These are phyloP conservation scores for Hipposideros larvatus DNA, from an alignment of 2,797 vertebrate species.

Conservation along the genomic window DNA sequence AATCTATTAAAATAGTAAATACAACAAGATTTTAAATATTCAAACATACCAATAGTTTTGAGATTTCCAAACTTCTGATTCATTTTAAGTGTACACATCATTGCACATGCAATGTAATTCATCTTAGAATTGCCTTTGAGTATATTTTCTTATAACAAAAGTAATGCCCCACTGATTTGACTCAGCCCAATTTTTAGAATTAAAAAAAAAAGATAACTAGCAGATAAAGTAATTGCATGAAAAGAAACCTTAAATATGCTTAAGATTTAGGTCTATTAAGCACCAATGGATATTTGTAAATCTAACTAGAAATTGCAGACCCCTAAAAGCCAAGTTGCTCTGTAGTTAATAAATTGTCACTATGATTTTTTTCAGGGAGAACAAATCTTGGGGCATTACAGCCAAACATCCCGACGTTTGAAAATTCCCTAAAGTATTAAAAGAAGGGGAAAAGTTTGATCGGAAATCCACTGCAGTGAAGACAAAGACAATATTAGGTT, in stretches of 20 bases:
- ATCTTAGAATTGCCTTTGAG: constrained; percentile 82
- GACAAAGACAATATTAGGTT: constrained; percentile 99
- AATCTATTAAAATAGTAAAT: constrained; percentile 82
- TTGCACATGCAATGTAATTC: constrained; percentile 82
- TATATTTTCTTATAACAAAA: constrained; percentile 85
- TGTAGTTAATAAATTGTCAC: constrained; percentile 99
- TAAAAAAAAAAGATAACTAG: constrained; percentile 88
- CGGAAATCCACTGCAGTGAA: constrained; percentile 99
- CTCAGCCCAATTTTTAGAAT: constrained; percentile 90
- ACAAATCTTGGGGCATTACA: constrained; percentile 99
- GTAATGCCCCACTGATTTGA: constrained; percentile 99
- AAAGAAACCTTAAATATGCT: constrained; percentile 91
- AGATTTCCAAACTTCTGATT: constrained; percentile 81
- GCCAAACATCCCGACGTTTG: constrained; percentile 99
- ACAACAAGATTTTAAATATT: constrained; percentile 68
- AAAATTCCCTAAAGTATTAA: constrained; percentile 99
- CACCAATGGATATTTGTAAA: constrained; percentile 90
- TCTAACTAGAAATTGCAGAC: constrained; percentile 96
- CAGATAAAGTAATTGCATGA: constrained; percentile 97
- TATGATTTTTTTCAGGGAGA: constrained; percentile 99
- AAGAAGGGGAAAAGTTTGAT: constrained; percentile 99
- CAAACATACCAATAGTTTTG: constrained; percentile 81
- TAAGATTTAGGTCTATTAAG: constrained; percentile 87
- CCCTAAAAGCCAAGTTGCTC: constrained; percentile 99
- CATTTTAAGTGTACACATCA: constrained; percentile 84